These are phyloP conservation scores for Drosophila bifasciata DNA, from an alignment of 1,140 invertebrate genomes.

Conservation along the genomic window DNA sequence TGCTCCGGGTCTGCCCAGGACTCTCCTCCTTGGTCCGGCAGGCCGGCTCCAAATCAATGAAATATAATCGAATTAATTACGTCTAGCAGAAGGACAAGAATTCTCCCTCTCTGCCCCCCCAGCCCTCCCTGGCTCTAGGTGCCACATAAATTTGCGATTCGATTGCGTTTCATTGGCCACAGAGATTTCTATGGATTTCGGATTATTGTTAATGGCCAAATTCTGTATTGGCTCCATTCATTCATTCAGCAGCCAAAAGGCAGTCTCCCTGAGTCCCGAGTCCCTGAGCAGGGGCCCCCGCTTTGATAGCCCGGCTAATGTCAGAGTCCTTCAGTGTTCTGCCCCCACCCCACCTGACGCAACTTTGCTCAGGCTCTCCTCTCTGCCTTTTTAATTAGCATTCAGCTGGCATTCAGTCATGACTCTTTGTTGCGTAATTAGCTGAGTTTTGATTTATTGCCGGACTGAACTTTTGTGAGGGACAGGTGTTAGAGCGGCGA, in stretches of 20 bases:
- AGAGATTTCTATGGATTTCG: constrained; percentile 69
- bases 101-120: neutral
- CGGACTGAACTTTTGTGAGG: constrained; percentile 37
- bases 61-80: constrained; percentile 84
- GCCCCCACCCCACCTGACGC: constrained; percentile 1
- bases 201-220: constrained; percentile 76
- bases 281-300: neutral
- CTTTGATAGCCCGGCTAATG: constrained; percentile 23
- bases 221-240: constrained; percentile 55
- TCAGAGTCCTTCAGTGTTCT: constrained; percentile 30
- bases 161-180: constrained; percentile 71
- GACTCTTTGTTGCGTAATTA: constrained; percentile 82
- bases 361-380: neutral
- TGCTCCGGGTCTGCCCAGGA: constrained; percentile 10
- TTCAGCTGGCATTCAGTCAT: constrained; percentile 74
- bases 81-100: constrained; percentile 52
- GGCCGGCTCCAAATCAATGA: constrained; percentile 75
- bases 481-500: constrained; percentile 20
- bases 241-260: constrained; percentile 43
- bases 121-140: constrained; percentile 42
- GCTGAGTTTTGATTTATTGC: constrained; percentile 82
- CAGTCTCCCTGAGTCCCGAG: neutral
- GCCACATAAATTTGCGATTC: constrained; percentile 80
- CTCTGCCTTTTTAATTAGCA: constrained; percentile 53
- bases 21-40: constrained; percentile 10